Evolutionary conservation across 1,140 invertebrate genomes (phyloP).

Genomic region (Plectus sambesii): DNA sequence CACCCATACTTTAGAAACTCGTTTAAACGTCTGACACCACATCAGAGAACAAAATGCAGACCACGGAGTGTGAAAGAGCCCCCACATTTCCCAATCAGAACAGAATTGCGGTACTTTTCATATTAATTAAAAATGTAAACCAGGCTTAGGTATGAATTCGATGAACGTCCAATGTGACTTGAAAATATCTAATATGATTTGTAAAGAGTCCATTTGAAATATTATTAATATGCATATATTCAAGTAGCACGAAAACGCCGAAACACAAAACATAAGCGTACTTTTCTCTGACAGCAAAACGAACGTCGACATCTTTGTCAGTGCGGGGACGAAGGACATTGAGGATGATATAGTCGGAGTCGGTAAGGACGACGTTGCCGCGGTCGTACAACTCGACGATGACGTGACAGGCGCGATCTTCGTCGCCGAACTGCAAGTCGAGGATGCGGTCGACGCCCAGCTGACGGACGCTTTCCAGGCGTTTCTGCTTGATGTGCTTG

Average conservation of each 20-base stretch:
- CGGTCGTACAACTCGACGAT: slow-evolving; percentile 91
- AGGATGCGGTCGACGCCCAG: slow-evolving; percentile 76
- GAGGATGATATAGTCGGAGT: slow-evolving; percentile 76
- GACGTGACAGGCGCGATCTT: slow-evolving; percentile 85
- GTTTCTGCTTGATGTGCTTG: slow-evolving; percentile 92
- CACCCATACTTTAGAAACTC: too few relatives aligned
- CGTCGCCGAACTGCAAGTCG: slow-evolving; percentile 79
- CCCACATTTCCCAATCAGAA: too few relatives aligned
- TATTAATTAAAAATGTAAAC: too few relatives aligned
- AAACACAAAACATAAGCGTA: slow-evolving; percentile 71
- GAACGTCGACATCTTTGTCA: slow-evolving; percentile 73
- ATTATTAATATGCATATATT: slow-evolving; percentile 44
- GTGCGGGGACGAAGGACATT: slow-evolving; percentile 83
- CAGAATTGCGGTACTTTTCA: too few relatives aligned
- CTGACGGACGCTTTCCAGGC: slow-evolving; percentile 46
- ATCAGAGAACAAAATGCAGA: too few relatives aligned
- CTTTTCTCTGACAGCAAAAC: slow-evolving; percentile 77
- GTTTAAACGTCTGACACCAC: too few relatives aligned
- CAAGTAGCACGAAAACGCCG: slow-evolving; percentile 54
- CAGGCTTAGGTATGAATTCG: too few relatives aligned
- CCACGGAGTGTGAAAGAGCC: too few relatives aligned
- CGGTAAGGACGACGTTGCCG: slow-evolving; percentile 90
- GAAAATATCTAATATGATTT: too few relatives aligned
- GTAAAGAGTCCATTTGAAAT: too few relatives aligned
- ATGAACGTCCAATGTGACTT: too few relatives aligned